Conservation (phyloP, 1,140 invertebrate species). For the Bombus confusus region DNA sequence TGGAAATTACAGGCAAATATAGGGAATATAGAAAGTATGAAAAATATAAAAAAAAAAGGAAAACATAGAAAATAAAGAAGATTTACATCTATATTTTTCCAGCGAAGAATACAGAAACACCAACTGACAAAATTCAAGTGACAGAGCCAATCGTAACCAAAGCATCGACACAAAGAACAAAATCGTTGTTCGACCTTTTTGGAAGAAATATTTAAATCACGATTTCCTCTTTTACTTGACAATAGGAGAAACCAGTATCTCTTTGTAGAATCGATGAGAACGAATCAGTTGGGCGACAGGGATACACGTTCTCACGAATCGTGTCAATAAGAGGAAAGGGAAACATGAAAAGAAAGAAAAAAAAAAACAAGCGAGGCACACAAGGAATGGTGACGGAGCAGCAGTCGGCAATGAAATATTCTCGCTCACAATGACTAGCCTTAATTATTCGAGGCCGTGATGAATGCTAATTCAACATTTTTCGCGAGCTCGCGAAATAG, state of each 20-base stretch:
- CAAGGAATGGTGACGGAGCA: not conserved
- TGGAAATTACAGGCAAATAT: too few relatives aligned
- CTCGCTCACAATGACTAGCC: conserved; percentile 3
- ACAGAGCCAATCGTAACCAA: too few relatives aligned
- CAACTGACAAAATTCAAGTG: too few relatives aligned
- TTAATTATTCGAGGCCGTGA: conserved; percentile 32
- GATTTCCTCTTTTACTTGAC: too few relatives aligned
- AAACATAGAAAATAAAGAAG: too few relatives aligned
- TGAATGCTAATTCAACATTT: conserved; percentile 40
- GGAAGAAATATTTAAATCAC: too few relatives aligned
- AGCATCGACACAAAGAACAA: too few relatives aligned
- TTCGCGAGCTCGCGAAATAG: not conserved
- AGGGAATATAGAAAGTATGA: too few relatives aligned
- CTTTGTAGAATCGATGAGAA: not conserved
- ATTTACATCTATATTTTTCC: too few relatives aligned
- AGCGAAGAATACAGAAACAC: too few relatives aligned
- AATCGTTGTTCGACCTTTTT: too few relatives aligned
- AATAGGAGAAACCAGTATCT: not conserved
- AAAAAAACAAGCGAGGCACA: not conserved
- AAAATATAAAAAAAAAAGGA: too few relatives aligned
- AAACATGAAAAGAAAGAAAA: not conserved
- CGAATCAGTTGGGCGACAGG: not conserved
- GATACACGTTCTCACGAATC: not conserved
- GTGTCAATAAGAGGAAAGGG: not conserved
- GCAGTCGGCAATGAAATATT: conserved; percentile 16